Base-by-base conservation (phyloP, 2,888 invertebrate species). In the Campoplex capitator region DNA sequence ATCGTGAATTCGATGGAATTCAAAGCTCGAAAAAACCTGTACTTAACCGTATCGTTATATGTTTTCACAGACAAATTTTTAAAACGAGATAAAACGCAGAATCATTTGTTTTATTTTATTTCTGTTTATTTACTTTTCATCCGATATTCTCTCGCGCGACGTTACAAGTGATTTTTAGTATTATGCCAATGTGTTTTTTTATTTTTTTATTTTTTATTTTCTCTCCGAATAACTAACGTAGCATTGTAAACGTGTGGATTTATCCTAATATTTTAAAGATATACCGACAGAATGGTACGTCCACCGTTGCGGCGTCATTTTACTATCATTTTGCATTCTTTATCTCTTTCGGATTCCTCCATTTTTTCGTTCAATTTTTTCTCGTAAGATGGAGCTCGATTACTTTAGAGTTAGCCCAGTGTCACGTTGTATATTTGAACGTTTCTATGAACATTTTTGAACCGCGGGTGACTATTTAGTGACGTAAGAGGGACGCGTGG, bases 211-310 rank as follows among this genome's bases (percentile, higher is more conserved):
- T 23, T 62, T 86, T 88, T 86, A 68, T 85, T 73, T 90, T 83
- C 88, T 83, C 88, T 92, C 88, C 16, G 62, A 62, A 62, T 62
- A 90, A 90, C 91, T 93, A 92, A 91, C 89, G 88, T 92, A 93
- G 91, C 92, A 90, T 93, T 62, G 84, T 93, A 91, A 92, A 91
- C 92, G 91, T 92, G 91, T 92, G 90, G 92, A 92, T 91, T 92
- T 71, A 71, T 18, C 35, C 54, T 70, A 70, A 51, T 65, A 65
- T 80, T 58, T 48, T 74, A 67, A 92, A 92, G 91, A 93, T 70
- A 71, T 58, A 70, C 92, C 92, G 94, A 93, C 93, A 93, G 92
- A 94, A 94, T 93, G 93, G 93, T 93, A 94, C 92, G 89, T 93
- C 91, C 89, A 92, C 91, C 92, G 91, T 91, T 93, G 91, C 91